A percentile compares a stretch with the other conserved stretches of the same genome.
phyloP scores from a whole-genome alignment of 1,140 invertebrate genomes.

The Caenorhabditis tropicalis region DNA sequence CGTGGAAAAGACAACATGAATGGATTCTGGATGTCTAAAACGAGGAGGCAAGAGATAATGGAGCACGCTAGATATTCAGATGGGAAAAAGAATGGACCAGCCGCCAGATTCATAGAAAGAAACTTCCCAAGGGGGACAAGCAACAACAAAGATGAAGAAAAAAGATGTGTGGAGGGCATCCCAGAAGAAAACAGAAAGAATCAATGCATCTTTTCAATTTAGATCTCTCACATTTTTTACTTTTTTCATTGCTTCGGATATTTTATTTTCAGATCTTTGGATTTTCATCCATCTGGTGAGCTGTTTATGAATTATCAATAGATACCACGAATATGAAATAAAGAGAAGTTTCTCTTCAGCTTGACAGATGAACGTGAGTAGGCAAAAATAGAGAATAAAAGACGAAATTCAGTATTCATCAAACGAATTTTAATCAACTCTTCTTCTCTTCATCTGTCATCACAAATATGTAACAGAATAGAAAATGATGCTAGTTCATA shows the following conservation, averaged over 20 bases:
- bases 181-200: background rate
- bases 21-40: background rate
- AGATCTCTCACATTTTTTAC: background rate
- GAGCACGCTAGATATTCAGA: constrained; percentile 27
- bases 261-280: background rate
- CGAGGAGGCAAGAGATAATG: constrained; percentile 5
- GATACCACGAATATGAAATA: too few species aligned
- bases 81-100: background rate
- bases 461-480: constrained; percentile 15
- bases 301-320: too few species aligned
- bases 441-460: background rate
- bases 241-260: background rate
- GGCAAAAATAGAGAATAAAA: background rate
- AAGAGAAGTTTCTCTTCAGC: too few species aligned
- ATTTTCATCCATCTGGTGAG: background rate
- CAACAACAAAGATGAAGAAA: constrained; percentile 10
- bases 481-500: constrained; percentile 39
- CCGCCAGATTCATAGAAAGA: background rate
- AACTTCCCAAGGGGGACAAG: constrained; percentile 22
- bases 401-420: constrained; percentile 17
- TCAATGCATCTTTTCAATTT: constrained; percentile 13
- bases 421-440: constrained; percentile 20
- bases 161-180: background rate
- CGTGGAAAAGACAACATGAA: constrained; percentile 29
- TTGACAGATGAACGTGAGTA: background rate